Evolutionary conservation across 2,797 vertebrate genomes (phyloP).

Genomic region (Dendrocincla tyrannina): DNA sequence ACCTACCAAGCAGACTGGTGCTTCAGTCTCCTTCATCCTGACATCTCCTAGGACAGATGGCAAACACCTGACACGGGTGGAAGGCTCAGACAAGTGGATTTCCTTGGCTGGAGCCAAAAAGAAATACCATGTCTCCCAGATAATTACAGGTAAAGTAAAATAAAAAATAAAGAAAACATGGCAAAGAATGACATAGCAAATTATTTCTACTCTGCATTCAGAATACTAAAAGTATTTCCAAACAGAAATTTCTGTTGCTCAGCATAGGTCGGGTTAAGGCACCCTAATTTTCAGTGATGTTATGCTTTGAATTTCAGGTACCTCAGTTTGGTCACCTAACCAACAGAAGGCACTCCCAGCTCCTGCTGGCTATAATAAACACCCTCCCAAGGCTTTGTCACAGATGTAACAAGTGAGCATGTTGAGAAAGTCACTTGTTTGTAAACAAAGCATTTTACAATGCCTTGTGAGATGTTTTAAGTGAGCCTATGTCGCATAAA

Average conservation of each 20-base stretch:
- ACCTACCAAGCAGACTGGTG: background rate
- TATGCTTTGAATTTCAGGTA: background rate
- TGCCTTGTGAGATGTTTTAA: constrained; percentile 50
- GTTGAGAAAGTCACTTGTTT: constrained; percentile 60
- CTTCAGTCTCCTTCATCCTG: background rate
- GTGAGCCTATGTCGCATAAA: constrained; percentile 44
- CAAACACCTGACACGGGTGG: background rate
- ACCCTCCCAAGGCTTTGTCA: constrained; percentile 1
- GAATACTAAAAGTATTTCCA: background rate
- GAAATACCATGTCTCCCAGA: background rate
- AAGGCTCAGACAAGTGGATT: background rate
- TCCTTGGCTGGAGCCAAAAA: background rate
- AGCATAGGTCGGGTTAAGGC: rapidly evolving
- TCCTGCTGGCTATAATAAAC: background rate
- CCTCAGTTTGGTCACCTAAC: background rate
- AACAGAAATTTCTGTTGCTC: background rate
- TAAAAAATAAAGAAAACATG: background rate
- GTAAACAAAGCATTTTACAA: constrained; percentile 70
- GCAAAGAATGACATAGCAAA: background rate
- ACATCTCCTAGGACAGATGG: background rate
- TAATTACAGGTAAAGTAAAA: background rate
- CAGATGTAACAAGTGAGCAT: constrained; percentile 3
- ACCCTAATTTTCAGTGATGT: background rate
- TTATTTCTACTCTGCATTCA: background rate
- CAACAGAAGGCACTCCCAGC: background rate